Evolutionary conservation across 2,113 vertebrate species (phyloP).

Genomic region (Hylia prasina): DNA sequence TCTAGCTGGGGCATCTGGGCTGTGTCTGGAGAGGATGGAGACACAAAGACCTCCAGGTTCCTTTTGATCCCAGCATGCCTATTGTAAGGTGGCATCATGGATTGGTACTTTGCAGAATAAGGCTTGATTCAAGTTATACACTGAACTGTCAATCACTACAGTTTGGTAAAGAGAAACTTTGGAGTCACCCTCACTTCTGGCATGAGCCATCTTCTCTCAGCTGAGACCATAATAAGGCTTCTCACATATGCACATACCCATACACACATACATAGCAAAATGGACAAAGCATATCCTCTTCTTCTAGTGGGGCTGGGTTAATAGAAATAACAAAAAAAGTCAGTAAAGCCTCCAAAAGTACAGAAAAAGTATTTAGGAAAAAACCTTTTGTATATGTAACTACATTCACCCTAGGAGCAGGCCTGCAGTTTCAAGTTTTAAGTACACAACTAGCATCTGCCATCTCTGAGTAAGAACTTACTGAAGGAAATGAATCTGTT

Average conservation of each 20-base stretch:
- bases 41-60: not conserved
- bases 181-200: not conserved
- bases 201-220: not conserved
- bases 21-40: not conserved
- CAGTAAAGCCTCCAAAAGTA: not conserved
- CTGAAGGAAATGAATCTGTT: not conserved
- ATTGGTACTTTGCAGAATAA: rapidly evolving
- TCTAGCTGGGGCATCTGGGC: too few species aligned
- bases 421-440: not conserved
- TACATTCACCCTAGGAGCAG: not conserved
- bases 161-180: not conserved
- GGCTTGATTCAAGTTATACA: not conserved
- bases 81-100: not conserved
- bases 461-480: not conserved
- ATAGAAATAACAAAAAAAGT: not conserved
- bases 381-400: not conserved
- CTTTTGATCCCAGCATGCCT: not conserved
- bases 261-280: not conserved
- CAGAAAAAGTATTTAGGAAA: not conserved
- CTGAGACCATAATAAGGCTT: not conserved
- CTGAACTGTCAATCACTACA: not conserved
- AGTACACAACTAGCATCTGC: not conserved
- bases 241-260: not conserved
- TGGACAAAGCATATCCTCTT: not conserved
- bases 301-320: not conserved